phyloP scores from a whole-genome alignment of 2,113 vertebrate species.

The Pteruthius melanotis region DNA sequence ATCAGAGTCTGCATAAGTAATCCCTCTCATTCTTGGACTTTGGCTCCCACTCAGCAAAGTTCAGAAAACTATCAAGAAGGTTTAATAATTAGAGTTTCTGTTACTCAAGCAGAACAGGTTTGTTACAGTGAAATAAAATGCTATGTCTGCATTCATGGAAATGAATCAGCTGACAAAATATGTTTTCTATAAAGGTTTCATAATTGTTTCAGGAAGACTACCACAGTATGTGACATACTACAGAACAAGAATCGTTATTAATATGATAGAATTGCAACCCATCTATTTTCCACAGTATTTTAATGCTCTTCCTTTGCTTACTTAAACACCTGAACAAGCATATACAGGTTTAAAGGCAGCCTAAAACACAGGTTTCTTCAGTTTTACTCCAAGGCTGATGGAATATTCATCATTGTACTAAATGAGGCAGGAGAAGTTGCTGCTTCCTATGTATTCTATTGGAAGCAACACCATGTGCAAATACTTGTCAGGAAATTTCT shows the following conservation, averaged over 20 bases:
- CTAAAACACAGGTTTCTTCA: neutral
- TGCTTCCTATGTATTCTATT: neutral
- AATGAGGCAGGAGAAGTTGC: neutral
- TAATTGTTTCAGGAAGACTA: neutral
- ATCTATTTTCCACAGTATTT: neutral
- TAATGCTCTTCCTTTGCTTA: neutral
- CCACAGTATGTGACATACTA: neutral
- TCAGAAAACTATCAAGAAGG: neutral
- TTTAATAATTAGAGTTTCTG: conserved; percentile 5
- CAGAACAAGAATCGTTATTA: neutral
- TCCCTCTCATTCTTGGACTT: neutral
- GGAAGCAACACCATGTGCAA: neutral
- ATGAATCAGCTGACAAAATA: neutral
- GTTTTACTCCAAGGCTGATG: neutral
- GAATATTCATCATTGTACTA: neutral
- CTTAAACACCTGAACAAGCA: neutral
- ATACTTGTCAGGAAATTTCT: neutral
- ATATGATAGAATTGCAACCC: neutral
- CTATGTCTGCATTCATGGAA: neutral
- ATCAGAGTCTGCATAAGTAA: neutral
- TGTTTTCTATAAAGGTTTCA: neutral
- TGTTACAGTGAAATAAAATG: neutral
- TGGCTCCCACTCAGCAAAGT: neutral
- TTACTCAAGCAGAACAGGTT: neutral
- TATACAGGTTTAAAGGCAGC: neutral